A percentile compares a stretch with the other conserved stretches of the same genome.
Conservation (phyloP, 2,113 vertebrate genomes). For the Callopanchax toddi region DNA sequence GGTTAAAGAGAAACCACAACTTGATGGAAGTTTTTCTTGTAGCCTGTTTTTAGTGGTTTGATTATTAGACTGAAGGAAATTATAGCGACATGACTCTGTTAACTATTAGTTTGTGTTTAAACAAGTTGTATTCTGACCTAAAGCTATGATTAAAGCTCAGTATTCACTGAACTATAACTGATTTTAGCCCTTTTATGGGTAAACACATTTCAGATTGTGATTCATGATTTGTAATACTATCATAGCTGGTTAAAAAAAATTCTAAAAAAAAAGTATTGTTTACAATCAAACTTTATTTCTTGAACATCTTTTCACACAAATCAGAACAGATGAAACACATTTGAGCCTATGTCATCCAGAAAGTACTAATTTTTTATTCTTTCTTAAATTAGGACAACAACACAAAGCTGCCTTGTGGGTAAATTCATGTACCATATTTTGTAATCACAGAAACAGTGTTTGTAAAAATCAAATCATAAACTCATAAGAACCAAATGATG, state of each 20-base stretch:
- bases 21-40: background rate
- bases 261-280: no score
- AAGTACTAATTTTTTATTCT: no score
- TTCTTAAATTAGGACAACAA: no score
- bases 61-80: no score
- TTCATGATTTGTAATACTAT: background rate
- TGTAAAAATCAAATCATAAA: background rate
- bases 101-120: background rate
- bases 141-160: no score
- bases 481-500: no score
- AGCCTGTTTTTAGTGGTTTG: no score
- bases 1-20: background rate
- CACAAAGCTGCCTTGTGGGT: no score
- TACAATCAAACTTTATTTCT: slow-evolving; percentile 49
- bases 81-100: no score
- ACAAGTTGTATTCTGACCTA: no score
- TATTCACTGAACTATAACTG: background rate
- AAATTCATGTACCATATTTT: slow-evolving; percentile 3
- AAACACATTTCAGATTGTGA: background rate
- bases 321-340: background rate
- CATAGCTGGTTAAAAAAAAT: no score
- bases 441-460: slow-evolving; percentile 12
- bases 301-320: slow-evolving; percentile 28
- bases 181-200: slow-evolving; percentile 1
- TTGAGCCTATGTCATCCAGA: background rate